A percentile compares a stretch with the other conserved stretches of the same genome.
Conservation (phyloP, 2,888 invertebrate species). For the Polydrusus pterygomalis region DNA sequence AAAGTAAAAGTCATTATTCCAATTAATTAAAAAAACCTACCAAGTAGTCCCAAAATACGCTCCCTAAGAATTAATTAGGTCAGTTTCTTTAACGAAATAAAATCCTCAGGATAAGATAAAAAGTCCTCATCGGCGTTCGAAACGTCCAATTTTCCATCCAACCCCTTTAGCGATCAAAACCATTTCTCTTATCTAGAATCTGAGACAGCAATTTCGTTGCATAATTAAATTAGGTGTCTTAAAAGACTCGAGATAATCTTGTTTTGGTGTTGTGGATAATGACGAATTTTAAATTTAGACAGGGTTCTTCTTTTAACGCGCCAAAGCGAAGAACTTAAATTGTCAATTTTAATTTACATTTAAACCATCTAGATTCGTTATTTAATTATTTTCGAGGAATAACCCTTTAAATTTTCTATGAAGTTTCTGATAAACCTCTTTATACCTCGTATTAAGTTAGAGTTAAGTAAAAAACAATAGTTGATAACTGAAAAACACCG, state of each 20-base stretch:
- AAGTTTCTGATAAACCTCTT: neutral
- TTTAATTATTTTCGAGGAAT: constrained; percentile 30
- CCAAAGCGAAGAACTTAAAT: constrained; percentile 51
- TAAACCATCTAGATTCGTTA: constrained; percentile 46
- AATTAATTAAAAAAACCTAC: constrained; percentile 19
- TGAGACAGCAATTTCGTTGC: constrained; percentile 62
- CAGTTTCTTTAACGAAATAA: constrained; percentile 5
- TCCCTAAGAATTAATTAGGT: constrained; percentile 24
- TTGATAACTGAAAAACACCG: no score
- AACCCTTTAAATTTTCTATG: constrained; percentile 22
- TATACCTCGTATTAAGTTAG: neutral
- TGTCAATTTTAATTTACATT: constrained; percentile 57
- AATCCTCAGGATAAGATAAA: constrained; percentile 12
- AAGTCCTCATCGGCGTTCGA: constrained; percentile 1
- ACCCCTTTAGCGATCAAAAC: constrained; percentile 58
- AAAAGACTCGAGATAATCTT: constrained; percentile 63
- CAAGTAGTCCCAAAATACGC: constrained; percentile 5
- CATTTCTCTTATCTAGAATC: constrained; percentile 62
- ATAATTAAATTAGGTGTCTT: constrained; percentile 62
- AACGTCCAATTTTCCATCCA: constrained; percentile 53
- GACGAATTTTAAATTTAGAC: constrained; percentile 60
- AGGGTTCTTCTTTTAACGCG: constrained; percentile 54
- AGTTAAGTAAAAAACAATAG: neutral
- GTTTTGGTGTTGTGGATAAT: constrained; percentile 61
- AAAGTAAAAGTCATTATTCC: neutral